These are phyloP conservation scores for Spialia ferax DNA, from an alignment of 2,888 invertebrate species.

Conservation along the genomic window DNA sequence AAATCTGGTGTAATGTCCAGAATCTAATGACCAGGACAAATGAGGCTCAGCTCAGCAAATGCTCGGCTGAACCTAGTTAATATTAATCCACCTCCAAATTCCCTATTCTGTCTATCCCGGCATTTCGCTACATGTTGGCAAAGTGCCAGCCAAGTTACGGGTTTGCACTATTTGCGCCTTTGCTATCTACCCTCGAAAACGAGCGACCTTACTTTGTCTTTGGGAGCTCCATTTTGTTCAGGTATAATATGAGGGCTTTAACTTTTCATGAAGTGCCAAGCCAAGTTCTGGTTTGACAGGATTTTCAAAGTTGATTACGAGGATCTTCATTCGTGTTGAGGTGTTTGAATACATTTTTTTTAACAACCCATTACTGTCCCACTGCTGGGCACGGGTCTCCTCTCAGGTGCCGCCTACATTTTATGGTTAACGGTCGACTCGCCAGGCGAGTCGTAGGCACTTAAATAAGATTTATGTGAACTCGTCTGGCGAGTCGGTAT, in stretches of 20 bases:
- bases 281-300: not conserved
- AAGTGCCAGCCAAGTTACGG: conserved; percentile 22
- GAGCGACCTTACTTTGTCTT: conserved; percentile 15
- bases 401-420: too few species aligned
- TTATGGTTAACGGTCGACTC: too few species aligned
- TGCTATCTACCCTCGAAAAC: conserved; percentile 12
- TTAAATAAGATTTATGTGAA: too few species aligned
- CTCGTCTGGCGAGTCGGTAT: too few species aligned
- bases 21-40: too few species aligned
- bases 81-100: conserved; percentile 17
- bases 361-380: too few species aligned
- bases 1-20: too few species aligned
- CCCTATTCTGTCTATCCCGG: conserved; percentile 11
- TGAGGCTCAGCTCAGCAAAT: not conserved
- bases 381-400: too few species aligned
- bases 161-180: conserved; percentile 28
- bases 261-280: not conserved
- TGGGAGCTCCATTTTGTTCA: not conserved
- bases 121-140: conserved; percentile 21
- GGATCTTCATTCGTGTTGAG: too few species aligned
- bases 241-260: not conserved
- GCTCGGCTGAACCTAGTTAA: not conserved
- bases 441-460: too few species aligned
- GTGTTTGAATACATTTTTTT: too few species aligned
- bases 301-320: not conserved